Base-by-base conservation (phyloP, 2,113 vertebrate species). In the Ifrita kowaldi region DNA sequence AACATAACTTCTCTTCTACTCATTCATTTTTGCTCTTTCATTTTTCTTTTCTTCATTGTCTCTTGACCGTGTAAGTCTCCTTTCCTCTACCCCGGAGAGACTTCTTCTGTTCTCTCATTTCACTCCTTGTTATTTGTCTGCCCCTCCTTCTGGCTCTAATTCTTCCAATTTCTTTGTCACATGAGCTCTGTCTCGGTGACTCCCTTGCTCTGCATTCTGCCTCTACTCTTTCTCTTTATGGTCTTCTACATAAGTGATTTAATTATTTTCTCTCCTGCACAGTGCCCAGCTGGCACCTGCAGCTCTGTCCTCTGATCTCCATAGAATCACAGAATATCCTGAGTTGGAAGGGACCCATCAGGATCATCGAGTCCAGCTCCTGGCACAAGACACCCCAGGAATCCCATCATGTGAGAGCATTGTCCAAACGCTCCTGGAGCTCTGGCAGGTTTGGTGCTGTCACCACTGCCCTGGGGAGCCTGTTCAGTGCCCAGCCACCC, bases 331-430 rank as follows among this genome's bases (percentile, higher is more conserved):
- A 26, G n/a, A 53, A 30, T 13, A 22, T 41, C 24, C 55, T 11
- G 70, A 16, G 20, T 1, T 68, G 46, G 60, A 53, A 52, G 46
- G 19, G 2, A 11, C 19, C 6, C 52, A 24, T 16, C 16, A 12
- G 23, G 16, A 15, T 35, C 33, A 39, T 5, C 0, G 3, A n/a
- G 19, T 20, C 28, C n/a, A 46, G 0, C 16, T n/a, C 6, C 37
- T 74, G 37, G 44, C 9, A n/a, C 33, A 26, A n/a, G 33, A 21
- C 28, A 52, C 6, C 56, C 13, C 33, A 21, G 41, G 19, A 14
- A 33, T 44, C 4, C 11, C 59, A 37, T 24, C 27, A 3, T 5
- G 13, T 50, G 50, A 16, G 18, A 16, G 10, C 1, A 0, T 5
- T 37, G 10, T 21, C 35, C 85, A 26, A 15, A 21, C 0, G 0